Evolutionary conservation across 2,797 vertebrate genomes (phyloP), one percentile per base, ranked within the genome.

Genomic region (Microctenopoma steveboyesi): DNA sequence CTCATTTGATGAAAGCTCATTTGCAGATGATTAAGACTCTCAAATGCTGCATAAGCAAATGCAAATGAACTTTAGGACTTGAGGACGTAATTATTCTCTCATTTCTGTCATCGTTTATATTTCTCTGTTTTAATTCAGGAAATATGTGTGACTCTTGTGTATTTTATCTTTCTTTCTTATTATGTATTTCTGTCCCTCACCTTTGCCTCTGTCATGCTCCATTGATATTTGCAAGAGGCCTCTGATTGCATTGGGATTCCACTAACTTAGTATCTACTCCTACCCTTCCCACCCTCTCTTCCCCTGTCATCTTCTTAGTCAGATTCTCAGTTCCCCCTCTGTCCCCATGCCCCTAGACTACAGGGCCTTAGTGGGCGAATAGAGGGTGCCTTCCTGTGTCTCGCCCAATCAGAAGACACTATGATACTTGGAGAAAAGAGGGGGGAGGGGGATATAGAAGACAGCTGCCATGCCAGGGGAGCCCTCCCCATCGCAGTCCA

Each of bases 281-380:
- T 49, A 52, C 59, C 39, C 46, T 69, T 64, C 59, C 75, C 73
- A 43, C 53, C 66, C 67, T 61, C 45, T 58, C 70, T 48, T 56
- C 71, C 61, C 59, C 72, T 61, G 63, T 85, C 84, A 69, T 74
- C 82, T 62, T 89, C 82, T 79, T 79, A 78, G 73, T 65, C 79
- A 85, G 77, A 79, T 81, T 87, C 83, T 94, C 92, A 94, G 92
- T 93, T 83, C 82, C 81, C 79, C 81, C 86, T 93, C 92, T 94
- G 93, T 94, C 84, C 86, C 43, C 43, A 45, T 71, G 64, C 64
- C 72, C 73, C 73, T 72, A 76, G 71, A 79, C 84, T 67, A 22
- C 59, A 63, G 72, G 75, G 75, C 58, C 60, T 76, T 75, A 66
- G 83, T 78, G 77, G 83, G 76, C 59, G n/a, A 83, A 61, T 69